A percentile compares a stretch with the other conserved stretches of the same genome.
Conservation (phyloP, 2,797 vertebrate genomes). For the Spinus pinus region DNA sequence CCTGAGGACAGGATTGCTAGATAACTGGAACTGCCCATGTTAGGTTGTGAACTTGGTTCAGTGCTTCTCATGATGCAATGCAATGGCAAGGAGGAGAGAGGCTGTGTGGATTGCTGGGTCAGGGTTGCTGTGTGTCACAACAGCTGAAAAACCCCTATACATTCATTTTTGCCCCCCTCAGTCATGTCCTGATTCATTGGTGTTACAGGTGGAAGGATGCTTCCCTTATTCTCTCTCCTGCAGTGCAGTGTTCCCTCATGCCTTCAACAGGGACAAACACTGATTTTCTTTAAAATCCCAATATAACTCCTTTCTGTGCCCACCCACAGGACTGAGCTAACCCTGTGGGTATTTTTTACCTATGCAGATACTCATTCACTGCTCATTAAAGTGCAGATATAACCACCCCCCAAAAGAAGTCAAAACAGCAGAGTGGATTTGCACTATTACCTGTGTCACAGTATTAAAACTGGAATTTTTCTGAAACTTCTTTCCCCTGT, state of each 20-base stretch:
- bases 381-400: background rate
- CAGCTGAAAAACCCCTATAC: background rate
- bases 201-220: background rate
- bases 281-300: background rate
- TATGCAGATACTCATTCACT: background rate
- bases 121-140: background rate
- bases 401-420: background rate
- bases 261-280: background rate
- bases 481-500: background rate
- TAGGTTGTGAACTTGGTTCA: background rate
- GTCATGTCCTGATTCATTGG: background rate
- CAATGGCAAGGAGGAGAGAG: background rate
- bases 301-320: background rate
- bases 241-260: background rate
- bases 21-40: background rate
- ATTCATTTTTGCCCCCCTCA: background rate
- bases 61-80: background rate
- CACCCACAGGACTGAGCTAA: background rate
- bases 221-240: background rate
- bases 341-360: background rate
- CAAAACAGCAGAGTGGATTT: background rate
- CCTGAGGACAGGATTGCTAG: background rate
- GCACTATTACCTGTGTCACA: background rate
- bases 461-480: background rate
- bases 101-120: background rate